Evolutionary conservation across 2,888 invertebrate genomes (phyloP), one percentile per base, ranked within the genome.

Genomic region (Dyspetes luteomarginatus): DNA sequence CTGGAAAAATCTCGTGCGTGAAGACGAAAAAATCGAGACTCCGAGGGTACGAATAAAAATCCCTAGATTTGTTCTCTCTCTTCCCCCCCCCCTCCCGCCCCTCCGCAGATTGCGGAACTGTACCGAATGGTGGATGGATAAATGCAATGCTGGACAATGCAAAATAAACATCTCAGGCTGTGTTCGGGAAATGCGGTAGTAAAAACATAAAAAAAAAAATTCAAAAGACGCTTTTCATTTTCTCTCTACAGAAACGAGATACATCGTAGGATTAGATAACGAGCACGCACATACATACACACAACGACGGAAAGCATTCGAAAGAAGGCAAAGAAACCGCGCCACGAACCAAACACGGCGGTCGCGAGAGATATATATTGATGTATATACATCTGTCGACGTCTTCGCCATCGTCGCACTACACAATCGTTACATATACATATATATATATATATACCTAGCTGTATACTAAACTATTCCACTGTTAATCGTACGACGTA

Each of bases 401-500:
- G 36, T 36, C 36, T 36, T 36, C 58, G 50, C 41, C 19, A 19
- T 52, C 22, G 9, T 52, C 22, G 26, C 19, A 30, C 12, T 19
- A 36, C 43, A 48, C 45, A 43, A 22, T 22, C n/a, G 36, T 36
- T 69, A 73, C 55, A 22, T 43, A 50, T 28, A 30, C 26, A 30
- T 71, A 50, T 69, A 26, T 65, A 68, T 4, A 43, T 56, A 43
- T 45, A 12, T 55, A 36, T 58, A 72, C 41, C 19, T 19, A 45
- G 17, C 9, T 28, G 41, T 68, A 67, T 67, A 50, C 58, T 48
- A 22, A 72, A 78, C 68, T 68, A 65, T 81, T 79, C 43, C 77
- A 73, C 77, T 64, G 73, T 71, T 81, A 71, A 72, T 58, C 68
- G 58, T 69, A 74, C 77, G 73, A 81, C 55, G 52, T 73, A 68